Conservation (phyloP, 2,797 vertebrate species). For the Myoxocephalus aenaeus region DNA sequence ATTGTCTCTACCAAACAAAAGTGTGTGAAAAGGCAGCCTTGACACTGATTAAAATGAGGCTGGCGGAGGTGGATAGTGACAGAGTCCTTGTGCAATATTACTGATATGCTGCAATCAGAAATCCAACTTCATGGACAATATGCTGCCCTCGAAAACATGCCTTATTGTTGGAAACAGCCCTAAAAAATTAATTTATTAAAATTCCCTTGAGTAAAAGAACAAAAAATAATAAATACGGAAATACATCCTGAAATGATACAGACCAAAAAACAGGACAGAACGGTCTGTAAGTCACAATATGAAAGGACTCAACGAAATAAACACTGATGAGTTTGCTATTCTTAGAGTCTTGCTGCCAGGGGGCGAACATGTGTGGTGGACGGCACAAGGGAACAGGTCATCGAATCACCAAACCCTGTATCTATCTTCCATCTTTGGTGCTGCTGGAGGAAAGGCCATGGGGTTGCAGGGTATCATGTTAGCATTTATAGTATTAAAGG, state of each 20-base stretch:
- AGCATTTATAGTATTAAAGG: neutral
- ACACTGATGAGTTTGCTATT: too few species aligned
- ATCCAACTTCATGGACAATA: conserved; percentile 2
- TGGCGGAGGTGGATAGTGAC: neutral
- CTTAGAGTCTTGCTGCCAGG: neutral
- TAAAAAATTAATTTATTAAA: neutral
- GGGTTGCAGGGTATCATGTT: neutral
- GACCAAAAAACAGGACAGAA: neutral
- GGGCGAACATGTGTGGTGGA: too few species aligned
- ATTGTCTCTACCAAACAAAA: neutral
- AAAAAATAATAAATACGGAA: neutral
- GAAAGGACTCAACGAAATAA: neutral
- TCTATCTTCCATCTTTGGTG: neutral
- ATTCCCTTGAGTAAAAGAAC: conserved; percentile 2
- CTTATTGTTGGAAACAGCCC: neutral
- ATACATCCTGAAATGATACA: neutral
- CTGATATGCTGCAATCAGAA: conserved; percentile 9
- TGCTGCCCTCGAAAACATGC: neutral
- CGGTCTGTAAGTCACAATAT: neutral
- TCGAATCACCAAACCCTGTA: neutral
- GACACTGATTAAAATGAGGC: conserved; percentile 11
- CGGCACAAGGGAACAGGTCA: too few species aligned
- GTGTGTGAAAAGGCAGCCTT: conserved; percentile 43
- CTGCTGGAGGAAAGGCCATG: neutral
- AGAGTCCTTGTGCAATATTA: neutral